Evolutionary conservation across 23 tunicate genomes (phyloP).

Genomic region (Halocynthia aurantium): DNA sequence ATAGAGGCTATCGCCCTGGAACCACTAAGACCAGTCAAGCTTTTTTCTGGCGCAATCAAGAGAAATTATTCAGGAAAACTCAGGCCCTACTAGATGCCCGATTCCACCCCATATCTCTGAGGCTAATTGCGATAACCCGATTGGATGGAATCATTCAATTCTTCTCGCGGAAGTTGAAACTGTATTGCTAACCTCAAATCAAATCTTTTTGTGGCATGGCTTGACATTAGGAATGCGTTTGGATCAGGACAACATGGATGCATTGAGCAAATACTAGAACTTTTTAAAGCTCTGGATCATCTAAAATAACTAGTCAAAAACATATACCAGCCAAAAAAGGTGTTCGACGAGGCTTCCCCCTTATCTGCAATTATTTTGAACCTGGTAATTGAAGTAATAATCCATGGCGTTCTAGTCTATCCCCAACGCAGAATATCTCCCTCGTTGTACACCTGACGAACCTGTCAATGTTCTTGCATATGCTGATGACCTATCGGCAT

Average conservation of each 20-base stretch:
- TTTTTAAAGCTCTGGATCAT: no score
- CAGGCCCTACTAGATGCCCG: not conserved
- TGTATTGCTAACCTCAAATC: no score
- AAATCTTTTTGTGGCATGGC: no score
- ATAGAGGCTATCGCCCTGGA: no score
- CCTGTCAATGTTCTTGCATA: conserved; percentile 16
- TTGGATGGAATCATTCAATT: no score
- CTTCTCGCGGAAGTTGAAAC: no score
- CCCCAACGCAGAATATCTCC: not conserved
- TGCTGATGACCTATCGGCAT: conserved; percentile 15
- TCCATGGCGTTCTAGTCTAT: not conserved
- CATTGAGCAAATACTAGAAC: no score
- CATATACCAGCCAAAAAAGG: conserved; percentile 3
- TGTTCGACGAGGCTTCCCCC: conserved; percentile 22
- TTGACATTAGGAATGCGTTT: no score
- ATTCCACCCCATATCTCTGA: not conserved
- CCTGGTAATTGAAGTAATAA: conserved; percentile 1
- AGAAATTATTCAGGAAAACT: not conserved
- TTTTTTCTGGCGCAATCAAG: conserved; percentile 17
- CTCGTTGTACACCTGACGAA: not conserved
- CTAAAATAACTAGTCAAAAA: no score
- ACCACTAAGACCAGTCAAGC: not conserved
- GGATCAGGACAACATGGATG: no score
- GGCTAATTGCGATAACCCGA: not conserved
- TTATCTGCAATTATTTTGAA: conserved; percentile 15